Base-by-base conservation (phyloP, 2,797 vertebrate species). In the Sebastolobus altivelis region DNA sequence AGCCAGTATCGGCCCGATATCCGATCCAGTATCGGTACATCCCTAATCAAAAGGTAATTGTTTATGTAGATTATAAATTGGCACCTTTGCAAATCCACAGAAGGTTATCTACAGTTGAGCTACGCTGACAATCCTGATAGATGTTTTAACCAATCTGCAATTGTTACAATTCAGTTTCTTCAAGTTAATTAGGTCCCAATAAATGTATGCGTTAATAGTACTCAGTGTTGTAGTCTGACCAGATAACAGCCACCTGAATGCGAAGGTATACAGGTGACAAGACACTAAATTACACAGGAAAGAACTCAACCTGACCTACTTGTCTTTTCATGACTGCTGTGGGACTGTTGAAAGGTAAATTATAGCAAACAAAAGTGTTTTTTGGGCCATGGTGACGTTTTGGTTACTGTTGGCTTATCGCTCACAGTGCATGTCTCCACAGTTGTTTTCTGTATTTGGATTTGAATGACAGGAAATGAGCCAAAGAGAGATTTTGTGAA, bases 361-460 rank as follows among this genome's bases (percentile, higher is more conserved):
- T 9, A n/a, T 12, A 10, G 14, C 49, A 27, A 33, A 22, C 0
- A 46, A 16, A n/a, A 13, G 10, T 62, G 49, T 56, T 43, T 54
- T 59, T 18, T 1, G 25, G 55, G 38, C 18, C 38, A 27, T 9
- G 29, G 8, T 29, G 35, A 54, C 25, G 10, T 52, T 54, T 2
- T 69, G 43, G 60, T 27, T 46, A 5, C 12, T 18, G n/a, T 71
- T 72, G 14, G 13, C 43, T 25, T 31, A 54, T n/a, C 3, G 3
- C 13, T 63, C 16, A 70, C 38, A 55, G 54, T 37, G 58, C 3
- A 66, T 18, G 35, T 60, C 27, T 66, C 22, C 52, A 18, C 61
- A 38, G 37, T 62, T 65, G 52, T 59, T 68, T 55, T 63, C 27
- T 35, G 11, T 27, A 37, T 63, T 71, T 75, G 27, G 38, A 84